These are phyloP conservation scores for Sturmia bella DNA, from an alignment of 2,888 invertebrate species.

Conservation along the genomic window DNA sequence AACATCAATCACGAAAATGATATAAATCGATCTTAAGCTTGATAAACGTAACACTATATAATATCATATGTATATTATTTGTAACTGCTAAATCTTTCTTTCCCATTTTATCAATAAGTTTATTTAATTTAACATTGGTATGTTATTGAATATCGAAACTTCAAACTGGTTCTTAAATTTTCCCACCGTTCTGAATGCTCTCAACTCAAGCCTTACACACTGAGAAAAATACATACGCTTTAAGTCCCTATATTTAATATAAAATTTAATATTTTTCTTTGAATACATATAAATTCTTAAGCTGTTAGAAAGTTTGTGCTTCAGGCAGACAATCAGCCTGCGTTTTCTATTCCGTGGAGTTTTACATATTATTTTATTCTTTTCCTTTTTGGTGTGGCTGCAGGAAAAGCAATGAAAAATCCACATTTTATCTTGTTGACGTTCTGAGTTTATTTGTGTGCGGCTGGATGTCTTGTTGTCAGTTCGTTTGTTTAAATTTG, in stretches of 20 bases:
- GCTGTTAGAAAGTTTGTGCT: conserved; percentile 15
- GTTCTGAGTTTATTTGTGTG: conserved; percentile 57
- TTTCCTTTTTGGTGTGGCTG: not conserved
- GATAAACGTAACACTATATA: too few species aligned
- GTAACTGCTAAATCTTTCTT: too few species aligned
- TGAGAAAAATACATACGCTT: conserved; percentile 12
- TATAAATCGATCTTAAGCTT: too few species aligned
- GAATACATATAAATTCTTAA: conserved; percentile 52
- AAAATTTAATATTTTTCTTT: conserved; percentile 25
- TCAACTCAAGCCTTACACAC: not conserved
- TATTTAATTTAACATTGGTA: too few species aligned
- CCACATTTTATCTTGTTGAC: conserved; percentile 67
- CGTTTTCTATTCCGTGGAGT: conserved; percentile 6
- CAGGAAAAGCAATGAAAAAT: conserved; percentile 39
- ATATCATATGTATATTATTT: too few species aligned
- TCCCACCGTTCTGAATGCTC: too few species aligned
- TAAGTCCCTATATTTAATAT: conserved; percentile 22
- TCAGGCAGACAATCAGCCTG: conserved; percentile 7
- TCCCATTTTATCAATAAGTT: too few species aligned
- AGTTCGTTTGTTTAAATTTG: conserved; percentile 55
- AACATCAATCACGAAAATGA: too few species aligned
- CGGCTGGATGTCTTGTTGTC: conserved; percentile 59
- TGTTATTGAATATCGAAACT: too few species aligned
- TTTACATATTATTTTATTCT: not conserved
- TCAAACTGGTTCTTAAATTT: too few species aligned